Evolutionary conservation across 2,797 vertebrate species (phyloP).

Genomic region (Antrozous pallidus): DNA sequence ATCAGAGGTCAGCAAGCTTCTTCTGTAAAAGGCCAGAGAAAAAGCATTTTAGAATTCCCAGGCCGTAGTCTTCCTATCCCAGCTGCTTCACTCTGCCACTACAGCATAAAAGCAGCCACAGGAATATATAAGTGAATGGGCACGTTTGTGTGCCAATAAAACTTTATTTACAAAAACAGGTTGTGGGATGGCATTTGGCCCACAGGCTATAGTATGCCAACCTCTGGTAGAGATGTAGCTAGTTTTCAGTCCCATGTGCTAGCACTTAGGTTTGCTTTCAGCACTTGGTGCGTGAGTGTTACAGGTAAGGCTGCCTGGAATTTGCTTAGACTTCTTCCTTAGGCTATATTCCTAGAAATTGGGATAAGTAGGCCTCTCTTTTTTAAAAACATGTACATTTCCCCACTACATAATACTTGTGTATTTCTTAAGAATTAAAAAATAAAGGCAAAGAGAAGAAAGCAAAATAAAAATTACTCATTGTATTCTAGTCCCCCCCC

Average conservation of each 20-base stretch:
- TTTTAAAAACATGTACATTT: too few species aligned
- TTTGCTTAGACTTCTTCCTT: background rate
- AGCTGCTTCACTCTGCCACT: background rate
- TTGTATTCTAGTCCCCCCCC: too few species aligned
- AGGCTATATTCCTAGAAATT: background rate
- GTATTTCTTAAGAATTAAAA: too few species aligned
- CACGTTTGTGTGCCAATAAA: background rate
- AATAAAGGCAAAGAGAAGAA: too few species aligned
- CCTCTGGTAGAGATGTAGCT: background rate
- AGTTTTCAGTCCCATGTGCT: background rate
- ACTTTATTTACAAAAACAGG: slow-evolving; percentile 29
- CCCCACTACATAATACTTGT: too few species aligned
- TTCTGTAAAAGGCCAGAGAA: background rate
- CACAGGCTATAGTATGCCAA: background rate
- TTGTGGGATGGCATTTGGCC: background rate
- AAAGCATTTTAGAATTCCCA: background rate
- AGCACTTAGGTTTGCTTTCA: background rate
- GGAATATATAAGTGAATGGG: background rate
- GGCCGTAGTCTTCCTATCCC: background rate
- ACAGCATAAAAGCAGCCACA: background rate
- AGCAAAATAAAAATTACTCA: too few species aligned
- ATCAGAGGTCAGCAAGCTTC: background rate
- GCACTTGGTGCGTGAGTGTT: background rate
- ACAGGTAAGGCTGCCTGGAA: background rate
- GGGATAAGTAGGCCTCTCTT: background rate